Base-by-base conservation (phyloP, 2,113 vertebrate genomes). In the Scytalopus superciliaris region DNA sequence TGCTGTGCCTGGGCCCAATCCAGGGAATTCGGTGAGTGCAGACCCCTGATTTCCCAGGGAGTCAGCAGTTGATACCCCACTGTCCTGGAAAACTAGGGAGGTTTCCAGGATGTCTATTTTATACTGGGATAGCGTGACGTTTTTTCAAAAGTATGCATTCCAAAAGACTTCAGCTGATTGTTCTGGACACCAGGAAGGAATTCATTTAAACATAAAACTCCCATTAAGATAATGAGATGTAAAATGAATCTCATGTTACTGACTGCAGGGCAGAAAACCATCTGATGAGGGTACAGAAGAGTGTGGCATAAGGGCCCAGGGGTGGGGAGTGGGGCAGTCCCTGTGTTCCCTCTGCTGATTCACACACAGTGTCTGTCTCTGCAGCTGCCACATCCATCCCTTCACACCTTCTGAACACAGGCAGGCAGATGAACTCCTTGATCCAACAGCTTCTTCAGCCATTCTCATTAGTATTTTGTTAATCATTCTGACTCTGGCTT, bases 401-500 rank as follows among this genome's bases (percentile, higher is more conserved):
- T 74, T 84, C 64, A 84, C 68, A 59, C 49, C 37, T 93, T 57
- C 56, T 35, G 30, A 84, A 56, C 31, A 23, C 5, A 64, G 64
- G 5, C 80, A 78, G 66, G 44, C 78, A 66, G 47, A 73, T 42
- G 35, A 56, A 28, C 57, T 44, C 40, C 30, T 72, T 52, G 40
- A 53, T 84, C 77, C 52, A 60, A 74, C 73, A 86, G 40, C 56
- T 70, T 87, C 67, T 95, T 95, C 79, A 87, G 53, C 80, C 83
- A 28, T 79, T 80, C 89, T 85, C 59, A 57, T 62, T 63, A 92
- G 74, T 55, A 35, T 86, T 97, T 87, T 95, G 86, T 94, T 96
- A 92, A 84, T 91, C 47, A 62, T 84, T 75, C 67, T 28, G 59
- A 57, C 81, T 94, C 89, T 81, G 95, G 82, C 96, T 93, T 88